Evolutionary conservation across 1,140 invertebrate genomes (phyloP), one percentile per base, ranked within the genome.

Genomic region (Uloborus diversus): DNA sequence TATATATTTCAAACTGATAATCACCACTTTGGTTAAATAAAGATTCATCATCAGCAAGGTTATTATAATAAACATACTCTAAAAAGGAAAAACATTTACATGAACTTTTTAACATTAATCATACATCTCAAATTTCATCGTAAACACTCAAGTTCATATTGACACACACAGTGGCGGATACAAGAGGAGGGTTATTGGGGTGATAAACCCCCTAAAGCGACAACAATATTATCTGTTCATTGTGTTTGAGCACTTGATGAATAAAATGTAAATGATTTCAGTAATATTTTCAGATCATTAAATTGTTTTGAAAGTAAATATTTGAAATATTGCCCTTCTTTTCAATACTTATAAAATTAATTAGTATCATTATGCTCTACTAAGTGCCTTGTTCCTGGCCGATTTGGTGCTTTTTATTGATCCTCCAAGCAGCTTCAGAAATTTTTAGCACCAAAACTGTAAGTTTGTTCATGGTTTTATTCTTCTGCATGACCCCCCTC

Each of bases 1-100:
- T 75, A 28, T 75, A 75, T 14, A 75, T 14, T 35, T 75, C 30
- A 64, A 75, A 75, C 20, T 75, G 71, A 2, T 28, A 20, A 25
- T 75, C 71, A 33, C 71, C 71, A 64, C 7, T 51, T 25, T 75
- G 71, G n/a, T 75, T 35, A 35, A 75, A 75, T 33, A 75, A 17
- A 11, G 71, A 75, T n/a, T 62, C 28, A 51, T 75, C 71, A 2
- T 25, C 37, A 13, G 57, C 71, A 30, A 75, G 28, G 23, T 75
- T 23, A 35, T 75, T 62, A 33, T 51, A 75, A 51, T 49, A 75
- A 27, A 75, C 28, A 35, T 53, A 75, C 4, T 42, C 59, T 62
- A 13, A 20, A 37, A 30, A 35, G 20, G 20, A 14, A 53, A 42
- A 42, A 42, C 37, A 42, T 42, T 17, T 9, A 42, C 7, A 42